phyloP scores from a whole-genome alignment of 2,888 invertebrate species.

The Andrena dorsata region DNA sequence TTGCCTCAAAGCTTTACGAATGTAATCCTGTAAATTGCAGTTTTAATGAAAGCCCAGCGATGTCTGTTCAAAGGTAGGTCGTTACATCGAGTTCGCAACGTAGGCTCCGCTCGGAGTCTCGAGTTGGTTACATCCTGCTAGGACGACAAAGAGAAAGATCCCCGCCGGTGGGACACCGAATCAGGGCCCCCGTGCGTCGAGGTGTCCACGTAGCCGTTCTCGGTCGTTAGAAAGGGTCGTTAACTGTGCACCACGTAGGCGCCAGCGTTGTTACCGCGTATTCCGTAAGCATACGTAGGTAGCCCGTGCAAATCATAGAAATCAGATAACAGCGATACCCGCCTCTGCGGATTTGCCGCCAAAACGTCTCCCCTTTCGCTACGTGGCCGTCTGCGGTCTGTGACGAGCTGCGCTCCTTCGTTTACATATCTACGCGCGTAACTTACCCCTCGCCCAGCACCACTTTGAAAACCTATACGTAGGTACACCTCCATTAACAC shows the following conservation, averaged over 20 bases:
- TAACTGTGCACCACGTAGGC: conserved; percentile 47
- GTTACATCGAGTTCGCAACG: neutral
- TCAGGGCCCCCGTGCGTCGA: conserved; percentile 20
- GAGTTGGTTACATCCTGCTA: conserved; percentile 21
- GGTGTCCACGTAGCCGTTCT: conserved; percentile 47
- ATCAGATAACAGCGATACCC: conserved; percentile 64
- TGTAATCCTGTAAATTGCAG: neutral
- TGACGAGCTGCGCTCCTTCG: conserved; percentile 25
- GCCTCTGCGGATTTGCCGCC: conserved; percentile 52
- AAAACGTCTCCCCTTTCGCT: conserved; percentile 39
- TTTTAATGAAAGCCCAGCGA: neutral
- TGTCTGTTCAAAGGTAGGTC: conserved; percentile 20
- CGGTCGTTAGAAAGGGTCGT: conserved; percentile 66
- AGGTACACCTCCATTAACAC: conserved; percentile 4
- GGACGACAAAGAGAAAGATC: conserved; percentile 32
- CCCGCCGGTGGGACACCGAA: conserved; percentile 11
- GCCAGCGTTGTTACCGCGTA: conserved; percentile 48
- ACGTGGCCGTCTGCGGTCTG: conserved; percentile 7
- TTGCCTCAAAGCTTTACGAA: neutral
- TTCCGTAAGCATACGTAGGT: conserved; percentile 33
- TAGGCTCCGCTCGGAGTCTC: neutral
- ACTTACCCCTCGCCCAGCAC: neutral
- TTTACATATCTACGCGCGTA: conserved; percentile 48
- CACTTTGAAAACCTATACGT: conserved; percentile 17
- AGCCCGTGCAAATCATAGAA: conserved; percentile 61